Base-by-base conservation (phyloP, 2,113 vertebrate genomes). In the Lampris incognitus region DNA sequence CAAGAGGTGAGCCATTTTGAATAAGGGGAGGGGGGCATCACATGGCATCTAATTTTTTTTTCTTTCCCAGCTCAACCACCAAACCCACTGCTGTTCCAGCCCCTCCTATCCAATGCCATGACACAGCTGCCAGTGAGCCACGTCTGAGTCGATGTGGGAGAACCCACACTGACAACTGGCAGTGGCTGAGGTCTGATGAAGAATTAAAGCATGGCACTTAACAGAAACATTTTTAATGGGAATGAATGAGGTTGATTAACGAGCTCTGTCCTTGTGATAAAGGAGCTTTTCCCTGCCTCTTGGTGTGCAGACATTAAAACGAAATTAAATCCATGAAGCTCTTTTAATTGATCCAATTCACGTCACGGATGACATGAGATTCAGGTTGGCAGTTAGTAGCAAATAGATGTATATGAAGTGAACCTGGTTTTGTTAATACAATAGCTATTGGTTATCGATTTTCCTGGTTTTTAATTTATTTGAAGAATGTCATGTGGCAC, bases 401-500 rank as follows among this genome's bases (percentile, higher is more conserved):
- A 82, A 71, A 71, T 61, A 46, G 41, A 69, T 83, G 38, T 83
- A 68, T 84, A 71, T 79, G 57, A 81, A 58, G 82, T 77, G 72
- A 61, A 78, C 13, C 8, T 46, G 66, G 80, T 83, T 90, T 79
- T 87, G 89, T 94, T 92, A 76, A 81, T 82, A 83, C 90, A 77
- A 51, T 64, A 65, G 70, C 80, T 89, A 68, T 84, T 66, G 70
- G 71, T 84, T 79, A 68, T 69, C 39, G 56, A 82, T 78, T 88
- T 87, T 75, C 73, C 63, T 87, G 86, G 57, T 81, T 60, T 86
- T 91, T 94, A 92, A 92, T 93, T 94, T 94, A 93, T 93, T 94
- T 91, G 49, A 44, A 79, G 79, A 83, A 86, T 85, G 82, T 86
- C 72, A 86, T 80, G 63, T 81, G 83, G 89, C 91, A 93, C 92